Conservation (phyloP, 2,888 invertebrate genomes). For the Trachelus tabidus region DNA sequence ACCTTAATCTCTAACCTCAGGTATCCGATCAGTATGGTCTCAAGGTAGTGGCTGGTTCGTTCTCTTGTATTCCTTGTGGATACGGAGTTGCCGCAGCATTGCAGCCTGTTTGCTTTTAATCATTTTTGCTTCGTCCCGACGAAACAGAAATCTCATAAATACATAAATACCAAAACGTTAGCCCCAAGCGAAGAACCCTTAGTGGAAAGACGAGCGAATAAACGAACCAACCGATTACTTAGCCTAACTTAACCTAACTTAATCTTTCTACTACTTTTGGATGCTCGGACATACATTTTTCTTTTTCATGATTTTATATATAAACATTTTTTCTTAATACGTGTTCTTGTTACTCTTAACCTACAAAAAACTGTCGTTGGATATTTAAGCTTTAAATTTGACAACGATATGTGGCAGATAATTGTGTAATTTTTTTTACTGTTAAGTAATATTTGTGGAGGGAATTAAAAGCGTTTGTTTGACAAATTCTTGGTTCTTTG, state of each 20-base stretch:
- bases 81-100: slow-evolving; percentile 21
- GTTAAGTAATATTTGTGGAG: too few relatives aligned
- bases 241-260: neutral
- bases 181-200: slow-evolving; percentile 24
- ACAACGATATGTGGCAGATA: neutral
- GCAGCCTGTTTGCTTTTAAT: slow-evolving; percentile 59
- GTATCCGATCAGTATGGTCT: neutral
- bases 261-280: neutral
- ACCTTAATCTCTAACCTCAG: neutral
- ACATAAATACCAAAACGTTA: slow-evolving; percentile 57
- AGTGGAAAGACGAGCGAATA: slow-evolving; percentile 9
- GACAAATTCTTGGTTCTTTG: too few relatives aligned
- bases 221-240: neutral
- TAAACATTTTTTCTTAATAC: neutral
- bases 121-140: slow-evolving; percentile 49
- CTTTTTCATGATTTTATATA: neutral
- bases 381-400: neutral
- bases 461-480: too few relatives aligned
- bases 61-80: neutral
- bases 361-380: neutral
- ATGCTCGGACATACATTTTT: neutral
- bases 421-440: neutral
- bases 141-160: slow-evolving; percentile 61
- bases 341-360: neutral
- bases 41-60: neutral